These are phyloP conservation scores for Halichoeres trimaculatus DNA, from an alignment of 2,113 vertebrate species.

Conservation along the genomic window DNA sequence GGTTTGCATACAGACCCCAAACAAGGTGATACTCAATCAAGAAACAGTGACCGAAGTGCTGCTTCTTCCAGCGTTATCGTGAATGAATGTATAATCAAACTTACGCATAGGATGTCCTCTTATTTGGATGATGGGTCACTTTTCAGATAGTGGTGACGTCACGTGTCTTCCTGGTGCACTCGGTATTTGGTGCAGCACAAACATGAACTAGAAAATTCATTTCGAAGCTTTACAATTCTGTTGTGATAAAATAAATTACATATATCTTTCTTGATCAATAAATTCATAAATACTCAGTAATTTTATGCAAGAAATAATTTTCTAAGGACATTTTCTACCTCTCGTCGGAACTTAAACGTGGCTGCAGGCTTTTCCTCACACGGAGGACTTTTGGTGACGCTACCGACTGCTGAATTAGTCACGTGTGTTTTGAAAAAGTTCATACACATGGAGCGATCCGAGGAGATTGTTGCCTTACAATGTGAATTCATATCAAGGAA, in stretches of 20 bases:
- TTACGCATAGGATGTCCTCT: slow-evolving; percentile 16
- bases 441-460: not conserved
- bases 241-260: too few species aligned
- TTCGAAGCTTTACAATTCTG: too few species aligned
- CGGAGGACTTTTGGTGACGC: slow-evolving; percentile 39
- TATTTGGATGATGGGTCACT: slow-evolving; percentile 76
- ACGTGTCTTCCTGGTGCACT: slow-evolving; percentile 62
- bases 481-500: not conserved
- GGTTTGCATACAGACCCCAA: not conserved
- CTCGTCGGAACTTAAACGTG: slow-evolving; percentile 33
- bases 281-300: too few species aligned
- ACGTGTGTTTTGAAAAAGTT: slow-evolving; percentile 71
- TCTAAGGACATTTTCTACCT: too few species aligned
- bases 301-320: too few species aligned
- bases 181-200: slow-evolving; percentile 1
- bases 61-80: not conserved
- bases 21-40: not conserved
- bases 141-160: not conserved
- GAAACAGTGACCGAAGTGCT: not conserved
- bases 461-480: not conserved
- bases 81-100: not conserved
- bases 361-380: not conserved
- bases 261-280: too few species aligned
- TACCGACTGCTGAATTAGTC: not conserved
- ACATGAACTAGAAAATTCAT: not conserved